Conservation (phyloP, 92 coral and sea anemone species). For the Umimayanthus kanabou region DNA sequence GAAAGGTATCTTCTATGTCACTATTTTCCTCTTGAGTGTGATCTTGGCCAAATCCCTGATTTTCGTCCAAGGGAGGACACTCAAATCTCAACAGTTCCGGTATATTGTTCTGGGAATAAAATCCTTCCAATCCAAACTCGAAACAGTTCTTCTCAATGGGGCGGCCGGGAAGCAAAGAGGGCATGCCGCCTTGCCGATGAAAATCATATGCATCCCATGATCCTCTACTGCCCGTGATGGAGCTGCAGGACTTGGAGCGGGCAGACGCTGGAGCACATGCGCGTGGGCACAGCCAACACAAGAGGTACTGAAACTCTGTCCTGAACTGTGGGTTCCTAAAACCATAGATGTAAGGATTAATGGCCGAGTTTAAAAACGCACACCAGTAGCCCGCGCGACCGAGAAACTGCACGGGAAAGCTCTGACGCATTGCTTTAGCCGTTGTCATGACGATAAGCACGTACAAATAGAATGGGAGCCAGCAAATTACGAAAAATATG, state of each 20-base stretch:
- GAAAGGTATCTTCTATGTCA: constrained; percentile 12
- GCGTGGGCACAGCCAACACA: constrained; percentile 69
- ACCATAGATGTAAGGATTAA: constrained; percentile 78
- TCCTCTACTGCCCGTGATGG: constrained; percentile 60
- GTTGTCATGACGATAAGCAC: constrained; percentile 57
- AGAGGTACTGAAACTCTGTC: constrained; percentile 60
- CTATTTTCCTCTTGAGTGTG: background rate
- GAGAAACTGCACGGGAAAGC: constrained; percentile 55
- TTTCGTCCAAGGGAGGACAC: background rate
- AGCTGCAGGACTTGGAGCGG: constrained; percentile 49
- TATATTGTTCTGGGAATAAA: background rate
- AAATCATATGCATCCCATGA: constrained; percentile 55
- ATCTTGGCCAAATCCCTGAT: background rate
- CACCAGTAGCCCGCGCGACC: constrained; percentile 84
- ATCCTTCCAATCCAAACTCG: constrained; percentile 2
- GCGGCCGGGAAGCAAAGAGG: constrained; percentile 10
- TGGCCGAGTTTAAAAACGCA: constrained; percentile 69
- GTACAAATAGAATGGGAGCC: constrained; percentile 75
- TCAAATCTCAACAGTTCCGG: constrained; percentile 22
- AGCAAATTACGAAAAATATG: constrained; percentile 66
- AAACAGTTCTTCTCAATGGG: background rate
- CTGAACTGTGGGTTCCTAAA: constrained; percentile 76
- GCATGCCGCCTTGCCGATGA: constrained; percentile 4
- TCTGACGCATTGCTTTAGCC: constrained; percentile 37
- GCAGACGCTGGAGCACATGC: constrained; percentile 41